Conservation (phyloP, 1,140 invertebrate species). For the Choristoneura fumiferana region DNA sequence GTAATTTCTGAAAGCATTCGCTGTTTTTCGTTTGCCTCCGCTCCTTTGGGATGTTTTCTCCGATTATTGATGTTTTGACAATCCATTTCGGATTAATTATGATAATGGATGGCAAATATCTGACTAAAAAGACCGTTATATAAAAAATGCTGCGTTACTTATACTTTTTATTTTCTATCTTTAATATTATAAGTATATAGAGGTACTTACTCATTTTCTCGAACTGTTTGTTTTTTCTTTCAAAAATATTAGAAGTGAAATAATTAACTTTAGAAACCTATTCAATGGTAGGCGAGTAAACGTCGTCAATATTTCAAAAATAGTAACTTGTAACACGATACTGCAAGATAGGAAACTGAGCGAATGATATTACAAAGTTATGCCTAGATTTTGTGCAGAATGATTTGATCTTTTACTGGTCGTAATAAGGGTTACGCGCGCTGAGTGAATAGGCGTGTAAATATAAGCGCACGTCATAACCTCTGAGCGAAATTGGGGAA, state of each 20-base stretch:
- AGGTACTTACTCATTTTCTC: too few species aligned
- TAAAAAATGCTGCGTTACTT: too few species aligned
- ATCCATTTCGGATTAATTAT: constrained; percentile 46
- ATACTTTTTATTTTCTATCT: too few species aligned
- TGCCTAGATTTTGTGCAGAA: not conserved
- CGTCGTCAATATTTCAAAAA: constrained; percentile 16
- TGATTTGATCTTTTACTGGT: not conserved
- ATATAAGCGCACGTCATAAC: constrained; percentile 46
- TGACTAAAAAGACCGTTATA: not conserved
- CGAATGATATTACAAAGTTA: constrained; percentile 8
- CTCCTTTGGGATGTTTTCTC: constrained; percentile 44
- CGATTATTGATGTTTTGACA: constrained; percentile 74
- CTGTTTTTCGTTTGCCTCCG: constrained; percentile 55
- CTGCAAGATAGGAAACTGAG: constrained; percentile 12
- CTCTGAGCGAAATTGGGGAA: constrained; percentile 52
- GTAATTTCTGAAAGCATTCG: constrained; percentile 75
- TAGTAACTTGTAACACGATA: constrained; percentile 18
- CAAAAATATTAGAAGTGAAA: not conserved
- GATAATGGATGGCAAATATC: constrained; percentile 28
- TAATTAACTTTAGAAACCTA: constrained; percentile 12
- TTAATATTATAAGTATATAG: too few species aligned
- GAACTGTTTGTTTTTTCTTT: too few species aligned
- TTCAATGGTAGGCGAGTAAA: constrained; percentile 2
- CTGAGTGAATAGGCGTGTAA: not conserved
- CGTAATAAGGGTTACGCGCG: not conserved